Base-by-base conservation (phyloP, 2,888 invertebrate species). In the Lasius platythorax region DNA sequence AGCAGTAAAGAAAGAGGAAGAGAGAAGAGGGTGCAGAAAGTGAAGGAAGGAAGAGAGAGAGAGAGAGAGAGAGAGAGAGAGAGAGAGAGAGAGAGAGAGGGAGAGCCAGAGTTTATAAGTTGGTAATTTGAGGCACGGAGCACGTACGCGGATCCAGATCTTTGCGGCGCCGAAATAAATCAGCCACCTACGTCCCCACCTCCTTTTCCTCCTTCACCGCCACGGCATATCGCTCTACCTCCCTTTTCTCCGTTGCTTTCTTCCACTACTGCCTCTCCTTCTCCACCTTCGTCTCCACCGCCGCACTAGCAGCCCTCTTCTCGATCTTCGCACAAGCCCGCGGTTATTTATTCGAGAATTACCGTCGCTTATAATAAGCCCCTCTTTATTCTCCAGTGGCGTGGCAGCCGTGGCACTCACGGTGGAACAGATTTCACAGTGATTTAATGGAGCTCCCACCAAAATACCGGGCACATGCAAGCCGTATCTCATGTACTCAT, bases 291-390 rank as follows among this genome's bases (percentile, higher is more conserved):
- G 68, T 84, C 83, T 66, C 64, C 78, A 23, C 50, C 85, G 84
- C 12, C 85, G 58, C 76, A 66, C 81, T 56, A 66, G 68, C 85
- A 90, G 87, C 90, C 90, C 92, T 91, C 92, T 86, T 87, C 92
- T 88, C 92, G 92, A 93, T 93, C 91, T 93, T 91, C 90, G 88
- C 90, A 88, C 91, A 89, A 91, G 92, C 92, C 91, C 89, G 90
- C 93, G 92, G 94, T 95, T 94, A 95, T 95, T 95, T 94, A 94
- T 95, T 95, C 93, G 93, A 93, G 95, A 95, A 94, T 94, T 94
- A 95, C 94, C 93, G 93, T 93, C 94, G 94, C 94, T 94, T 94
- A 94, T 94, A 94, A 94, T 94, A 94, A 94, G 94, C 94, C 93
- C 93, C 94, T 93, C 94, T 94, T 94, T 94, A 94, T 94, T 94